Conservation (phyloP, 2,888 invertebrate species). For the Schizotus pectinicornis region DNA sequence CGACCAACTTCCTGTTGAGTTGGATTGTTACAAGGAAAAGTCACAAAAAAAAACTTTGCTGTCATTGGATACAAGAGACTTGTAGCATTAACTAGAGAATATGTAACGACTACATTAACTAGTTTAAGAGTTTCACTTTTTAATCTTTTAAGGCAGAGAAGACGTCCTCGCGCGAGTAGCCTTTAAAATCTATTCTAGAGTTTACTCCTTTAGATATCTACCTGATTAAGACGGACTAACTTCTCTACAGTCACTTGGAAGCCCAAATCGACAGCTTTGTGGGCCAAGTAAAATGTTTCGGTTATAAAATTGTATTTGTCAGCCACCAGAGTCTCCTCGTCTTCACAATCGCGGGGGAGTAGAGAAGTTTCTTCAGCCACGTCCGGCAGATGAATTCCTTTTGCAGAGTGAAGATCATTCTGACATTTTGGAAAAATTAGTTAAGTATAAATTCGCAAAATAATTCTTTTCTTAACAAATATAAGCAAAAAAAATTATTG, state of each 20-base stretch:
- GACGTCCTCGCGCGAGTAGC: too few species aligned
- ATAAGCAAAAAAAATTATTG: too few species aligned
- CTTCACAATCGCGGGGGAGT: conserved; percentile 69
- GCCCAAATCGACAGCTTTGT: conserved; percentile 83
- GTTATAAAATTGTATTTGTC: conserved; percentile 81
- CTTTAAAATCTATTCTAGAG: too few species aligned
- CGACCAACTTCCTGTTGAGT: conserved; percentile 66
- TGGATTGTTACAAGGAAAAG: conserved; percentile 11
- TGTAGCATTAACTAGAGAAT: too few species aligned
- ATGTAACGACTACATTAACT: too few species aligned
- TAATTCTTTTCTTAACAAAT: too few species aligned
- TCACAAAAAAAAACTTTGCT: conserved; percentile 17
- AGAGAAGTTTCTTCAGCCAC: conserved; percentile 80
- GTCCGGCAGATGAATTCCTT: conserved; percentile 74
- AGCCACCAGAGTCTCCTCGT: conserved; percentile 62
- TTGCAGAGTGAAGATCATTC: conserved; percentile 66
- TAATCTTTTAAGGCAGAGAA: too few species aligned
- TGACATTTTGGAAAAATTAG: conserved; percentile 47
- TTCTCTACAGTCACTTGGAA: conserved; percentile 73
- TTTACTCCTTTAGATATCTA: too few species aligned
- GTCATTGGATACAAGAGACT: too few species aligned
- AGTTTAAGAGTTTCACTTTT: too few species aligned
- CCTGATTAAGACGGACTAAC: conserved; percentile 68
- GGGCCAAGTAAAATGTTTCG: conserved; percentile 90
- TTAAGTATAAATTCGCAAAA: conserved; percentile 13